A percentile compares a stretch with the other conserved stretches of the same genome.
Conservation (phyloP, 2,888 invertebrate genomes). For the Deroplatys truncata region DNA sequence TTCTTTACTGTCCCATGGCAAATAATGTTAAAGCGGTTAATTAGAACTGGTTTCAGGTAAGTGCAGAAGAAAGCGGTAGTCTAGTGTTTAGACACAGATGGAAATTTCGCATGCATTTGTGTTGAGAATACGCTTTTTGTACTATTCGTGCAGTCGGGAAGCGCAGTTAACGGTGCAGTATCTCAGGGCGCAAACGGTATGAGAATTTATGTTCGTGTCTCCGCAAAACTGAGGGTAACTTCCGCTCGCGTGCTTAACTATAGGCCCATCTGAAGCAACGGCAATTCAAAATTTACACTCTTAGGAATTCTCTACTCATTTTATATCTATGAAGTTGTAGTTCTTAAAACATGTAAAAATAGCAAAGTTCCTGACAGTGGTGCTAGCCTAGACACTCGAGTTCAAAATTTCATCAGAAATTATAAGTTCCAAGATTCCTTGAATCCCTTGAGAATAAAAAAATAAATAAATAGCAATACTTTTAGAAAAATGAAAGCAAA, state of each 20-base stretch:
- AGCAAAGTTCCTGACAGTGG: too few relatives aligned
- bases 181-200: background rate
- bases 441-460: too few relatives aligned
- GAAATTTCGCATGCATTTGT: background rate
- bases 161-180: background rate
- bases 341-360: too few relatives aligned
- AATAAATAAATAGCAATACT: too few relatives aligned
- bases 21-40: background rate
- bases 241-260: background rate
- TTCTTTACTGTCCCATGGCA: background rate
- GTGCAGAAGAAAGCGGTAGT: background rate
- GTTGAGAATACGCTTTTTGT: background rate
- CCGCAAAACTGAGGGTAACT: background rate
- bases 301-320: too few relatives aligned
- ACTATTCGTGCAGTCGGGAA: background rate
- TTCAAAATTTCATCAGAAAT: too few relatives aligned
- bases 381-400: too few relatives aligned
- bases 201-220: background rate
- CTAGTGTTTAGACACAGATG: too few relatives aligned
- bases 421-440: too few relatives aligned
- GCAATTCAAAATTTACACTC: too few relatives aligned
- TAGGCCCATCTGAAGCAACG: background rate
- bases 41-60: background rate
- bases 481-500: too few relatives aligned
- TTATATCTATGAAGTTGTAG: too few relatives aligned